phyloP scores from a whole-genome alignment of 2,888 invertebrate species.

The Piscicola geometra region DNA sequence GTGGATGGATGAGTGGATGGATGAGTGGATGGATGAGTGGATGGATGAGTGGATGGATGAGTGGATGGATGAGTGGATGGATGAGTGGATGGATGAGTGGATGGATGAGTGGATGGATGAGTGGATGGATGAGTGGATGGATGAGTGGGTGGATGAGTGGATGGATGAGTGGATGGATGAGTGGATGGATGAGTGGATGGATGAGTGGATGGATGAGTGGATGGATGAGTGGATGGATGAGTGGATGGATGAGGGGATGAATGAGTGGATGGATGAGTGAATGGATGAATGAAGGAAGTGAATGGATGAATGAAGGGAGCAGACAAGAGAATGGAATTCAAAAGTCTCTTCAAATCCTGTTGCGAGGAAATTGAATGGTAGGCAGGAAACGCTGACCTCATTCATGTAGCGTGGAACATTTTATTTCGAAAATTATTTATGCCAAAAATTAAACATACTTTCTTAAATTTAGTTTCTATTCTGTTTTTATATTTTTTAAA shows the following conservation, averaged over 20 bases:
- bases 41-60: neutral
- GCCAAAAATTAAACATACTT: no score
- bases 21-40: neutral
- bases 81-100: neutral
- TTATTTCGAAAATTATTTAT: no score
- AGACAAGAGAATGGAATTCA: no score
- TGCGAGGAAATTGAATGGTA: no score
- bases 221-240: slow-evolving; percentile 1
- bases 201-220: neutral
- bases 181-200: neutral
- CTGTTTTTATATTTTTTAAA: no score
- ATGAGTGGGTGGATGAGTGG: slow-evolving; percentile 23
- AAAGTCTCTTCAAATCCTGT: no score
- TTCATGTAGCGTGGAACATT: no score
- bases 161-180: slow-evolving; percentile 5
- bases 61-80: neutral
- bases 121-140: slow-evolving; percentile 25
- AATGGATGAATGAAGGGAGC: no score
- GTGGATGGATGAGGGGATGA: neutral
- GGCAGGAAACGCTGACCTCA: no score
- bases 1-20: neutral
- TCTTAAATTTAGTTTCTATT: no score
- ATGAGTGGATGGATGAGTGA: slow-evolving; percentile 6
- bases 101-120: slow-evolving; percentile 27
- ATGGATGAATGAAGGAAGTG: neutral